A percentile compares a stretch with the other conserved stretches of the same genome.
Conservation (phyloP, 2,113 vertebrate species). For the Chloebia gouldiae region DNA sequence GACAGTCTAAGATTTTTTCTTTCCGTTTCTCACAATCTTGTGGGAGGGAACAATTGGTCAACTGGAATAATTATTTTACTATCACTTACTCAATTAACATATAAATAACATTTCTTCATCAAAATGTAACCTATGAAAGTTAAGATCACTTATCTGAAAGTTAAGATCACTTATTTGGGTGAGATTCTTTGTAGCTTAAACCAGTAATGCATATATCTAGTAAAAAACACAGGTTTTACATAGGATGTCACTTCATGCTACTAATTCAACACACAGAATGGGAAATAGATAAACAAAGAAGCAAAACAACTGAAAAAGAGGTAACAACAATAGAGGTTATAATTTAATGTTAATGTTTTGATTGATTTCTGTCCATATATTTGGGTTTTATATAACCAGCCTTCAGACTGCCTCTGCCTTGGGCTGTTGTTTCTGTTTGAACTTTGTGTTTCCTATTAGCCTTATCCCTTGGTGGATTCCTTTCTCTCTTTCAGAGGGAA, state of each 20-base stretch:
- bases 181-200: neutral
- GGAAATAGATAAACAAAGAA: neutral
- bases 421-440: neutral
- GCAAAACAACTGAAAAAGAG: neutral
- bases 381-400: neutral
- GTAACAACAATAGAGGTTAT: neutral
- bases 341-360: neutral
- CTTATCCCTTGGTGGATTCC: accelerated
- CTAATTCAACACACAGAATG: neutral
- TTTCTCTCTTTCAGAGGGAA: neutral
- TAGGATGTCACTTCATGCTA: neutral
- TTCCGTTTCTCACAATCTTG: neutral
- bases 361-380: neutral
- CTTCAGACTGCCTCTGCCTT: neutral
- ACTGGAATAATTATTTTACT: neutral
- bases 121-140: neutral
- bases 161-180: neutral
- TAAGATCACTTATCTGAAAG: neutral
- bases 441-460: neutral
- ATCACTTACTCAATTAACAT: neutral
- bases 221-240: neutral
- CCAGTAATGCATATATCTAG: neutral
- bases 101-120: neutral
- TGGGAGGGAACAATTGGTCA: neutral
- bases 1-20: neutral